A percentile compares a stretch with the other conserved stretches of the same genome.
phyloP scores from a whole-genome alignment of 1,140 invertebrate species.

The Drosophila nebulosa region DNA sequence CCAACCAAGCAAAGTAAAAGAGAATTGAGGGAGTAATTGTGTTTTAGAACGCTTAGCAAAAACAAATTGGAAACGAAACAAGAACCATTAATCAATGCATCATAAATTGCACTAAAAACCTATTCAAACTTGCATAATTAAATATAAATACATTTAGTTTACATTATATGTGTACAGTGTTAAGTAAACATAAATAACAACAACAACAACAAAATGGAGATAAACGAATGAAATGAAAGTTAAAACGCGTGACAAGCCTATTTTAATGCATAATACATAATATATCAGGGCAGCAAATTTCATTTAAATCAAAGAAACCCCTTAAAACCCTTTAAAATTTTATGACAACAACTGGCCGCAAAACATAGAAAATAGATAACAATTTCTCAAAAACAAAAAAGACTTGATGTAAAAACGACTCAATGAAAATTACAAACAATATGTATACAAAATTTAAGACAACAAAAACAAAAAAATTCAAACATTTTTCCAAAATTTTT shows the following conservation, averaged over 20 bases:
- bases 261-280: slow-evolving; percentile 61
- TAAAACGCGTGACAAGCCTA: slow-evolving; percentile 36
- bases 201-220: slow-evolving; percentile 42
- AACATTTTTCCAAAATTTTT: slow-evolving; percentile 59
- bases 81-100: slow-evolving; percentile 30
- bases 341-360: slow-evolving; percentile 38
- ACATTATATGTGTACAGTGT: slow-evolving; percentile 78
- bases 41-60: slow-evolving; percentile 34
- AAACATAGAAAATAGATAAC: not conserved
- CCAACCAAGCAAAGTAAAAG: not conserved
- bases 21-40: not conserved
- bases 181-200: slow-evolving; percentile 49
- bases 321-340: slow-evolving; percentile 44
- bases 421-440: slow-evolving; percentile 55
- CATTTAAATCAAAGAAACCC: slow-evolving; percentile 33
- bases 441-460: slow-evolving; percentile 70
- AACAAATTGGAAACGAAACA: slow-evolving; percentile 18
- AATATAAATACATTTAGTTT: slow-evolving; percentile 70
- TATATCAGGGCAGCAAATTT: slow-evolving; percentile 63
- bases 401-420: slow-evolving; percentile 47
- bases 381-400: slow-evolving; percentile 49
- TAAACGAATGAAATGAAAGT: slow-evolving; percentile 51
- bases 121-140: slow-evolving; percentile 46
- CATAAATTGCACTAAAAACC: slow-evolving; percentile 42
- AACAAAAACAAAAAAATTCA: slow-evolving; percentile 44